Percentiles rank a stretch among this genome's conserved stretches.
Conservation (phyloP, 2,113 vertebrate species). For the Pedionomus torquatus region DNA sequence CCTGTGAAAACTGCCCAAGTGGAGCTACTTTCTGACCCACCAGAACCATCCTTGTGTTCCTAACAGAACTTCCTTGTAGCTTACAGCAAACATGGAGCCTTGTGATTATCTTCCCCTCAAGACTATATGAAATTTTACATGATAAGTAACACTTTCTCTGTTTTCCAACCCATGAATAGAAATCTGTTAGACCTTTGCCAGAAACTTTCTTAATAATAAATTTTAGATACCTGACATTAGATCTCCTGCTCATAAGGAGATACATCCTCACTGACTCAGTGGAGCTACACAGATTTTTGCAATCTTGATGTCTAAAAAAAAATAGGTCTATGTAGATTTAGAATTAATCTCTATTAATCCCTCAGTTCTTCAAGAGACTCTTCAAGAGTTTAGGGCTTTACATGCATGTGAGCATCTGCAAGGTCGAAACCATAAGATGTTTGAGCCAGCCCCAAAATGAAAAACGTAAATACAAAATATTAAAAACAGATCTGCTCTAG, state of each 20-base stretch:
- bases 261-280: neutral
- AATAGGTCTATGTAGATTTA: neutral
- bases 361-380: neutral
- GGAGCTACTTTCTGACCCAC: neutral
- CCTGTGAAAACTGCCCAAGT: no score
- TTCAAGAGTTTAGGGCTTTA: neutral
- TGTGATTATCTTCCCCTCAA: neutral
- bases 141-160: neutral
- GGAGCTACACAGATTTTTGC: neutral
- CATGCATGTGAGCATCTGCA: neutral
- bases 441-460: neutral
- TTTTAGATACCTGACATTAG: neutral
- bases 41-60: neutral
- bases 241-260: neutral
- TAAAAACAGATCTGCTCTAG: constrained; percentile 45
- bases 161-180: neutral
- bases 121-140: neutral
- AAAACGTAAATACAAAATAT: constrained; percentile 41
- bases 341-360: neutral
- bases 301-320: neutral
- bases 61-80: neutral
- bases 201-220: neutral
- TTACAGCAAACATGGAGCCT: neutral
- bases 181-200: neutral
- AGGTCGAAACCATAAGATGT: neutral